Conservation (phyloP, 2,113 vertebrate species). For the Oenanthe oenanthe region DNA sequence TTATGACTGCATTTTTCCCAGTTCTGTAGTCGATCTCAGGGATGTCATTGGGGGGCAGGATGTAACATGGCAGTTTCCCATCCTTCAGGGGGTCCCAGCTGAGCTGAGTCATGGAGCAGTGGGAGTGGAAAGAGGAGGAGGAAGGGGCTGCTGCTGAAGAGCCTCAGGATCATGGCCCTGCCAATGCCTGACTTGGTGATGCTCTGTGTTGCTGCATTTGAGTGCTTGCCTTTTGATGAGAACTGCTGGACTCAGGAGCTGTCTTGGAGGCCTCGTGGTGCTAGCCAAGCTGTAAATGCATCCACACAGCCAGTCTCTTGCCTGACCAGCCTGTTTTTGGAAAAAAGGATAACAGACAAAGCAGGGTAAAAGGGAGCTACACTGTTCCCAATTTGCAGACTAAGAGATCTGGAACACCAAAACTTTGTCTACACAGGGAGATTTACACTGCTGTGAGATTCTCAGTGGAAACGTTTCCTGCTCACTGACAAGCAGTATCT, state of each 20-base stretch:
- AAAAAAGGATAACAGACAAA: background rate
- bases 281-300: background rate
- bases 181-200: fast-evolving
- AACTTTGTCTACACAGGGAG: background rate
- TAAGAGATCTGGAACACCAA: background rate
- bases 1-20: background rate
- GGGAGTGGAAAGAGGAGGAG: background rate
- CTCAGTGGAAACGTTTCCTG: conserved; percentile 33
- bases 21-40: background rate
- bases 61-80: background rate
- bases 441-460: background rate
- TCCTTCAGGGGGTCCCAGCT: background rate
- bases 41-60: background rate
- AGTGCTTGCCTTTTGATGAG: background rate
- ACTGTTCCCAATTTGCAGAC: background rate
- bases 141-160: background rate
- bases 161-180: fast-evolving
- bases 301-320: background rate
- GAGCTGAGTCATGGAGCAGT: background rate
- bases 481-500: conserved; percentile 19
- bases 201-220: background rate
- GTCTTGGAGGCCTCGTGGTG: background rate
- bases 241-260: background rate
- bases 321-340: background rate
- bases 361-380: background rate